Evolutionary conservation across 2,113 vertebrate genomes (phyloP).

Genomic region (crab-eating macaque (Macaca fascicularis)): T2T-MFA8v1.1 NC_088379.1:99384501-99385000

Average conservation of each 20-base stretch:
- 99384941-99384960: not conserved
- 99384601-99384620: not conserved
- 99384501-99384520: too few relatives aligned
- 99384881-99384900: not conserved
- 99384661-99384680: slow-evolving; percentile 2
- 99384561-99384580: slow-evolving; percentile 14
- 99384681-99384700: not conserved
- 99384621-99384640: not conserved
- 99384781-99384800: slow-evolving; percentile 34
- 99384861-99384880: not conserved
- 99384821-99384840: not conserved
- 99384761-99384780: slow-evolving; percentile 36
- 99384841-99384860: slow-evolving; percentile 9
- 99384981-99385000: not conserved
- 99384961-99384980: not conserved
- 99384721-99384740: not conserved
- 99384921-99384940: not conserved
- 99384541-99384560: slow-evolving; percentile 17
- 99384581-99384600: not conserved
- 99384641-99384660: not conserved
- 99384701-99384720: not conserved
- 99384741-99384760: not conserved
- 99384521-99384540: not conserved
- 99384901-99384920: not conserved
- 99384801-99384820: slow-evolving; percentile 46